Conservation (phyloP, 2,113 vertebrate genomes). For the Gallinago jamesoni region DNA sequence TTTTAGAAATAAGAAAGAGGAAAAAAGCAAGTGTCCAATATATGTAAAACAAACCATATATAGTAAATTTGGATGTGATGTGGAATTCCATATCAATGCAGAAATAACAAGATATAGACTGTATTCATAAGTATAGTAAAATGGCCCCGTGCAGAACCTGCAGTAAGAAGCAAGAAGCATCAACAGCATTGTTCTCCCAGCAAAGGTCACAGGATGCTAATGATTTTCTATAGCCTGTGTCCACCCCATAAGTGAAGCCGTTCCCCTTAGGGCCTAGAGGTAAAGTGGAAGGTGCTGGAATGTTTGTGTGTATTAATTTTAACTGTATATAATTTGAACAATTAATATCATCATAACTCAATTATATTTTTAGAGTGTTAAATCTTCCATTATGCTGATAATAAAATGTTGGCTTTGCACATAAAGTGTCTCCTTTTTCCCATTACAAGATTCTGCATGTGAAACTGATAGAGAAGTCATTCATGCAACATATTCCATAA, state of each 20-base stretch:
- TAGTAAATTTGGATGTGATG: neutral
- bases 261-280: neutral
- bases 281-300: neutral
- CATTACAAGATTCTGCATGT: neutral
- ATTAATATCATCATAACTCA: neutral
- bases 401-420: neutral
- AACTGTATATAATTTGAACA: neutral
- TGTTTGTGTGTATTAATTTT: neutral
- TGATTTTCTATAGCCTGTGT: neutral
- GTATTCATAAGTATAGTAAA: neutral
- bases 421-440: neutral
- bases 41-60: neutral
- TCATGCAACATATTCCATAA: neutral
- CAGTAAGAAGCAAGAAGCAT: neutral
- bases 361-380: neutral
- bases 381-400: neutral
- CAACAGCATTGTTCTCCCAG: neutral
- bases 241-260: neutral
- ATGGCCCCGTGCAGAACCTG: neutral
- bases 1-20: neutral
- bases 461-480: neutral
- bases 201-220: neutral
- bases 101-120: neutral
- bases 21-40: neutral
- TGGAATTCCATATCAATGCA: neutral